Conservation (phyloP, 2,888 invertebrate genomes). For the Rhagium mordax region DNA sequence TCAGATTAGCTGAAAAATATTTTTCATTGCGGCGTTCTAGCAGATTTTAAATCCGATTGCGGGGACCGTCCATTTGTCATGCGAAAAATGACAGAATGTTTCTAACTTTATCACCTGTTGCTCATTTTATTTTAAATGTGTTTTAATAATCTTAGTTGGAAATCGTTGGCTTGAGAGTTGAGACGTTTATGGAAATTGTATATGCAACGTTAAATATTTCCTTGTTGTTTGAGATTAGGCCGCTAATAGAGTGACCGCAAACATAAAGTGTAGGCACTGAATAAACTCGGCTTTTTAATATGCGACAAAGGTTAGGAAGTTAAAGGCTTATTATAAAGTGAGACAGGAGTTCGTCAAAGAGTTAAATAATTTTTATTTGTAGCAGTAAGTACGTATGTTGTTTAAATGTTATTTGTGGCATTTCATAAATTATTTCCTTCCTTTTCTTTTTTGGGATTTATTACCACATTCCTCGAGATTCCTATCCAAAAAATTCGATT, state of each 20-base stretch:
- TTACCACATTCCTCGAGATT: too few species aligned
- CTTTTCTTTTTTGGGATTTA: too few species aligned
- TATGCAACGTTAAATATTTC: slow-evolving; percentile 19
- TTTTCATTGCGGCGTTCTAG: slow-evolving; percentile 8
- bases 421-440: too few species aligned
- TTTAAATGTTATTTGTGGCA: too few species aligned
- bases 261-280: not conserved
- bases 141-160: slow-evolving; percentile 13
- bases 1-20: slow-evolving; percentile 25
- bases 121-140: slow-evolving; percentile 15
- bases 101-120: slow-evolving; percentile 26
- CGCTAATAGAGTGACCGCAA: slow-evolving; percentile 18
- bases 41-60: slow-evolving; percentile 22
- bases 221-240: slow-evolving; percentile 18
- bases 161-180: not conserved
- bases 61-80: slow-evolving; percentile 12
- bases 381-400: not conserved
- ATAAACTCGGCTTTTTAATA: not conserved
- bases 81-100: slow-evolving; percentile 18
- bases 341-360: not conserved
- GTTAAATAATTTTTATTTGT: not conserved
- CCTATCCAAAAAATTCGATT: too few species aligned
- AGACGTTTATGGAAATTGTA: slow-evolving; percentile 24
- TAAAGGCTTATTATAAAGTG: not conserved
- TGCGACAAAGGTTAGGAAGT: not conserved